A percentile compares a stretch with the other conserved stretches of the same genome.
phyloP scores from a whole-genome alignment of 2,888 invertebrate genomes.

The Ormia ochracea region DNA sequence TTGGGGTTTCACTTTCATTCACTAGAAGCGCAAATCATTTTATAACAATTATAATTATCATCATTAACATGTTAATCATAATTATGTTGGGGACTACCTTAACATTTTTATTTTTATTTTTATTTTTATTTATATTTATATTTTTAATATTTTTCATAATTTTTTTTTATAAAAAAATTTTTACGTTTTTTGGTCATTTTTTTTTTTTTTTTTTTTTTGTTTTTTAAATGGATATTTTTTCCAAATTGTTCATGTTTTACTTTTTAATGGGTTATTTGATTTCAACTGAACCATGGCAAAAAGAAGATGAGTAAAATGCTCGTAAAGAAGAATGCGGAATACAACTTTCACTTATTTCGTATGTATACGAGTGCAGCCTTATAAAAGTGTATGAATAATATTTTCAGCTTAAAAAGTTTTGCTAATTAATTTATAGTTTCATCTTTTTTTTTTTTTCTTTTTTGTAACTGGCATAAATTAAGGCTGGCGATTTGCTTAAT shows the following conservation, averaged over 20 bases:
- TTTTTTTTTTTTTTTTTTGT: slow-evolving; percentile 47
- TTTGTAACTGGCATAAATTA: no score
- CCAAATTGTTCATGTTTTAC: slow-evolving; percentile 20
- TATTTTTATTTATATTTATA: no score
- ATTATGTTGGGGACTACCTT: slow-evolving; percentile 42
- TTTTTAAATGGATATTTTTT: slow-evolving; percentile 30
- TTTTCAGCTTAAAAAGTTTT: background rate
- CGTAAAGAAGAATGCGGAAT: slow-evolving; percentile 70
- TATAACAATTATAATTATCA: slow-evolving; percentile 1
- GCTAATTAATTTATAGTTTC: slow-evolving; percentile 16
- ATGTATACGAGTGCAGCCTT: no score
- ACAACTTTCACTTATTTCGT: slow-evolving; percentile 73
- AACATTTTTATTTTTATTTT: slow-evolving; percentile 36
- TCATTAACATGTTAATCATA: background rate
- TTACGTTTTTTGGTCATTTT: slow-evolving; percentile 63
- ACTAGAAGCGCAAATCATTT: slow-evolving; percentile 42
- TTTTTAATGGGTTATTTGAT: slow-evolving; percentile 60
- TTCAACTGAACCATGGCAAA: slow-evolving; percentile 72
- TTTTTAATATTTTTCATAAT: no score
- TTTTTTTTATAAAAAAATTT: background rate
- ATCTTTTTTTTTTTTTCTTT: background rate
- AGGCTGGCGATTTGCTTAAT: no score
- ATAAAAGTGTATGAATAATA: background rate
- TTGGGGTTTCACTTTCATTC: slow-evolving; percentile 58
- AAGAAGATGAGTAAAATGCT: slow-evolving; percentile 30